phyloP scores from a whole-genome alignment of 2,113 vertebrate species.

The Chloropsis cyanopogon region DNA sequence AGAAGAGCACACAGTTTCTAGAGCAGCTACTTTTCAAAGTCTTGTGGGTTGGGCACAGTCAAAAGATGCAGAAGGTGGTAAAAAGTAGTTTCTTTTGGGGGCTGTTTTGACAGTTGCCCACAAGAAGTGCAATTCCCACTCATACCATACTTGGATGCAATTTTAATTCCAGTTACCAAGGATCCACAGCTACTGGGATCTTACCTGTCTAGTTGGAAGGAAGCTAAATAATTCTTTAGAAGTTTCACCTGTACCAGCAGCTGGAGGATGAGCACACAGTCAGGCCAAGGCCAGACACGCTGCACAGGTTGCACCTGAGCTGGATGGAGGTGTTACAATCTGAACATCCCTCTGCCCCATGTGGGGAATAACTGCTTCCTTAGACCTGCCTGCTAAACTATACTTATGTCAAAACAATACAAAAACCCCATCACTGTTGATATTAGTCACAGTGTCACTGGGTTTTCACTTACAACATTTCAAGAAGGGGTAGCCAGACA shows the following conservation, averaged over 20 bases:
- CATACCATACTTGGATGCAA: not conserved
- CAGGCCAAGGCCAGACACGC: too few species aligned
- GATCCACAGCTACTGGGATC: accelerated
- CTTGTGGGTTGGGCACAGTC: not conserved
- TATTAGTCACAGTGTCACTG: not conserved
- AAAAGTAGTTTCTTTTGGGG: not conserved
- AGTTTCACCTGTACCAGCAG: not conserved
- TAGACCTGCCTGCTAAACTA: not conserved
- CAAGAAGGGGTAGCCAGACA: not conserved
- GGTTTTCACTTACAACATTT: not conserved
- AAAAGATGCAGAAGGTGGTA: not conserved
- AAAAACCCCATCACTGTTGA: not conserved
- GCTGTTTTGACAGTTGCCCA: not conserved
- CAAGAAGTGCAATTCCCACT: not conserved
- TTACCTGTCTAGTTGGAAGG: not conserved
- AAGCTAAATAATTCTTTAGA: not conserved
- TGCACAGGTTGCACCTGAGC: not conserved
- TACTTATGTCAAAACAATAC: not conserved
- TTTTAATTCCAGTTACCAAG: not conserved
- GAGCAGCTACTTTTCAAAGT: not conserved
- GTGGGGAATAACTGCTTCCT: not conserved
- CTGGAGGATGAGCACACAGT: not conserved
- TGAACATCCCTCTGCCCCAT: not conserved
- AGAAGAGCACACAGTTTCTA: not conserved
- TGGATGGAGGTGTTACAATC: not conserved